phyloP scores from a whole-genome alignment of 1,140 invertebrate species.

The Halesus radiatus region DNA sequence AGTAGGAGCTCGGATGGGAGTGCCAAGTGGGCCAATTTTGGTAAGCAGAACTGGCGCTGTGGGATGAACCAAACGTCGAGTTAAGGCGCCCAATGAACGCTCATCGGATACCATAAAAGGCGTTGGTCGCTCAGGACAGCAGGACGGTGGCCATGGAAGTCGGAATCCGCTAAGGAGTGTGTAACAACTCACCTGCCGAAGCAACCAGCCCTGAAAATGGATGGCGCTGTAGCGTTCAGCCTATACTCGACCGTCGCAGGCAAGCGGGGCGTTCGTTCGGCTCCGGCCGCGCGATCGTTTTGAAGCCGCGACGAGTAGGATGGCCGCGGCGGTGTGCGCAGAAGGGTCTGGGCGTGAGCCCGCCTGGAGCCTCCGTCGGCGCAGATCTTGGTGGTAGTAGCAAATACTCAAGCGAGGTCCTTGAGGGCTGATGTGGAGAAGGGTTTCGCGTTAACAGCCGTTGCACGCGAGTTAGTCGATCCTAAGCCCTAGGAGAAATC shows the following conservation, averaged over 20 bases:
- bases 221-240: too few species aligned
- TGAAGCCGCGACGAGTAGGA: conserved; percentile 75
- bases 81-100: conserved; percentile 78
- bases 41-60: conserved; percentile 93
- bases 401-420: conserved; percentile 89
- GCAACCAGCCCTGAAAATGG: too few species aligned
- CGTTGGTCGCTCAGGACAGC: too few species aligned
- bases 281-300: conserved; percentile 20
- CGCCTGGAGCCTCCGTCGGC: conserved; percentile 79
- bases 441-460: conserved; percentile 92
- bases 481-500: conserved; percentile 81
- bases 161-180: too few species aligned
- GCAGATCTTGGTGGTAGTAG: conserved; percentile 92
- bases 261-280: too few species aligned
- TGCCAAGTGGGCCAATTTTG: conserved; percentile 90
- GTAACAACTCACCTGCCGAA: too few species aligned
- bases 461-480: conserved; percentile 92
- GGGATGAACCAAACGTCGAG: conserved; percentile 86
- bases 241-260: too few species aligned
- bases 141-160: too few species aligned
- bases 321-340: conserved; percentile 79
- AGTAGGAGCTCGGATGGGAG: conserved; percentile 72
- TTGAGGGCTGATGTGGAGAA: conserved; percentile 91
- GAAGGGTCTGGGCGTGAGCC: conserved; percentile 82
- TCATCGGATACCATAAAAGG: too few species aligned